Conservation (phyloP, 2,888 invertebrate species). For the Acanthopleura granulata region DNA sequence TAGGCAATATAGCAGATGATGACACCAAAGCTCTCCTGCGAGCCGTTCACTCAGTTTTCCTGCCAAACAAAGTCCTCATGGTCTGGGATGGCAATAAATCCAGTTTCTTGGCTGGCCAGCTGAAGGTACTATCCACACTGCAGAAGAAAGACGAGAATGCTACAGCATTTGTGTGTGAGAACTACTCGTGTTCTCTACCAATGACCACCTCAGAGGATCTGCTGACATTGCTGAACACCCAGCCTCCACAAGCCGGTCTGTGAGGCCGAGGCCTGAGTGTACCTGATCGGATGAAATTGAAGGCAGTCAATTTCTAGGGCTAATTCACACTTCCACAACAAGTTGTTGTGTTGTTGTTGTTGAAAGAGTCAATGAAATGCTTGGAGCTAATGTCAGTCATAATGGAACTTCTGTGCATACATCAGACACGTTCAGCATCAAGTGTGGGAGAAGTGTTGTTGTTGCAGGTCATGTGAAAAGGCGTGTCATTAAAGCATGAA, state of each 20-base stretch:
- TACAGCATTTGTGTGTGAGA: slow-evolving; percentile 84
- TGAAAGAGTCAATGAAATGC: too few relatives aligned
- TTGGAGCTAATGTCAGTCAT: too few relatives aligned
- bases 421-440: too few relatives aligned
- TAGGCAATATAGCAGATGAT: not conserved
- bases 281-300: too few relatives aligned
- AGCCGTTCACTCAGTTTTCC: slow-evolving; percentile 76
- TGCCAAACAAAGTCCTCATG: slow-evolving; percentile 78
- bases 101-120: slow-evolving; percentile 68
- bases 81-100: slow-evolving; percentile 73
- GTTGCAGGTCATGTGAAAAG: too few relatives aligned
- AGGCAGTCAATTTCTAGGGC: too few relatives aligned
- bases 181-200: slow-evolving; percentile 82
- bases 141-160: slow-evolving; percentile 76
- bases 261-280: too few relatives aligned
- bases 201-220: slow-evolving; percentile 79
- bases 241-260: not conserved
- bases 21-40: slow-evolving; percentile 77
- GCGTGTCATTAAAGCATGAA: too few relatives aligned
- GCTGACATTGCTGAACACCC: slow-evolving; percentile 63
- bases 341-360: too few relatives aligned
- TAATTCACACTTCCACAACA: too few relatives aligned
- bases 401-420: too few relatives aligned
- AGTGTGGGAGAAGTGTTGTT: too few relatives aligned
- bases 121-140: slow-evolving; percentile 57